Percentiles rank a stretch among this genome's conserved stretches.
Evolutionary conservation across 2,113 vertebrate species (phyloP).

Genomic region (Vidua chalybeata): DNA sequence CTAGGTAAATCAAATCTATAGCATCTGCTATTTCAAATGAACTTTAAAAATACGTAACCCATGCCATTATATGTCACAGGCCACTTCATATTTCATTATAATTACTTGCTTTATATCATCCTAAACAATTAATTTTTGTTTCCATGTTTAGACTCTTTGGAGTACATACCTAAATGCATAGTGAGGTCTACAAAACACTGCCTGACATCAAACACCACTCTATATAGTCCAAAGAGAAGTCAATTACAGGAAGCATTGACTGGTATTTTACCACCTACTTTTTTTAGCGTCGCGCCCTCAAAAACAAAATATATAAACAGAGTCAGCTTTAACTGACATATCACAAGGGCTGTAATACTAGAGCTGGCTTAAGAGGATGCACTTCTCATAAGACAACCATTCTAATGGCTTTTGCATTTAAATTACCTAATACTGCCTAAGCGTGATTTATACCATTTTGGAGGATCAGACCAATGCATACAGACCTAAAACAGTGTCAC

Average conservation of each 20-base stretch:
- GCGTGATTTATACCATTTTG: neutral
- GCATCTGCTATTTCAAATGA: neutral
- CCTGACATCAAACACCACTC: neutral
- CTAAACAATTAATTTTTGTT: neutral
- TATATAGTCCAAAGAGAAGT: neutral
- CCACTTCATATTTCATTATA: neutral
- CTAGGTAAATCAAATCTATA: neutral
- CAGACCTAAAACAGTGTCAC: neutral
- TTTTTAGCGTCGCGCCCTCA: neutral
- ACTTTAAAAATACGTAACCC: neutral
- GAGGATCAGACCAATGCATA: neutral
- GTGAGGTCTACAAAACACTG: neutral
- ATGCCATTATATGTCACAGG: neutral
- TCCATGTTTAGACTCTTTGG: neutral
- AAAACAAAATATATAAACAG: neutral
- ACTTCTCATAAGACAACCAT: neutral
- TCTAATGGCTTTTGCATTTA: neutral
- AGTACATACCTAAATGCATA: neutral
- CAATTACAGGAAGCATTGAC: neutral
- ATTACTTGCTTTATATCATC: neutral
- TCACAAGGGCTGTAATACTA: neutral
- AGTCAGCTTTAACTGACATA: neutral
- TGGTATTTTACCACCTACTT: neutral
- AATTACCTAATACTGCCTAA: neutral
- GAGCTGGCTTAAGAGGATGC: neutral